Percentiles rank a stretch among this genome's conserved stretches.
These are phyloP conservation scores for Hippocampus comes DNA, from an alignment of 2,113 vertebrate species.

Conservation along the genomic window DNA sequence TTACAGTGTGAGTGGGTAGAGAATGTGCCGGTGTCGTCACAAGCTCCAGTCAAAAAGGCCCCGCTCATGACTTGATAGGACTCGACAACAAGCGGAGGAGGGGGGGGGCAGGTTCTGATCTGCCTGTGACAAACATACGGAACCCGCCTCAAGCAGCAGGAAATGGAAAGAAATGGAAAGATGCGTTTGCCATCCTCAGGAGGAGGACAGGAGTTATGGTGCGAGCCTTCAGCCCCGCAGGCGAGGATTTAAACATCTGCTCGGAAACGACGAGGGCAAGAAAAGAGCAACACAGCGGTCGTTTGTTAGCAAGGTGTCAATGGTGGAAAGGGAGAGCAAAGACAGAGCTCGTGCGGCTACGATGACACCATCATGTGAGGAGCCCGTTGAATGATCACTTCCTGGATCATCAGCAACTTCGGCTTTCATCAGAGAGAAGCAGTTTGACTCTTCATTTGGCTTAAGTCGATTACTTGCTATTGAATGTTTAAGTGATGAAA, in stretches of 20 bases:
- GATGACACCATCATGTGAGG: not conserved
- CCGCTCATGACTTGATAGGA: conserved; percentile 13
- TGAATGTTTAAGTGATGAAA: too few relatives aligned
- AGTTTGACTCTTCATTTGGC: conserved; percentile 8
- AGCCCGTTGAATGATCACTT: conserved; percentile 1
- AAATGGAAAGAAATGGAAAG: conserved; percentile 8
- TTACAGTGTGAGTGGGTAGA: conserved; percentile 40
- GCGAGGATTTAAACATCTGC: conserved; percentile 43
- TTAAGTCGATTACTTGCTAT: too few relatives aligned
- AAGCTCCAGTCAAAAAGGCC: conserved; percentile 10
- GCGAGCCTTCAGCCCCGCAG: conserved; percentile 5
- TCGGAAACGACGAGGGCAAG: conserved; percentile 36
- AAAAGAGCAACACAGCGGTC: conserved; percentile 1
- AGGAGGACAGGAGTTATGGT: conserved; percentile 17
- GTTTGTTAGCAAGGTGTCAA: conserved; percentile 27
- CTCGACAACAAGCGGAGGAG: conserved; percentile 19
- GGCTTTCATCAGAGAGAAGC: conserved; percentile 18
- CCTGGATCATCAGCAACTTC: conserved; percentile 20
- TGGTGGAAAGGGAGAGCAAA: conserved; percentile 33
- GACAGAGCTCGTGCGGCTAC: conserved; percentile 31
- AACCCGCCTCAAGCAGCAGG: conserved; percentile 10
- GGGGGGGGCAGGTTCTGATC: conserved; percentile 12
- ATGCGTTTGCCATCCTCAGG: conserved; percentile 16
- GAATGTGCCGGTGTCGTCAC: conserved; percentile 44
- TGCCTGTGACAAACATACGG: conserved; percentile 20